Evolutionary conservation across 2,797 vertebrate species (phyloP), one percentile per base, ranked within the genome.

Genomic region (Paratrypauchen microcephalus): DNA sequence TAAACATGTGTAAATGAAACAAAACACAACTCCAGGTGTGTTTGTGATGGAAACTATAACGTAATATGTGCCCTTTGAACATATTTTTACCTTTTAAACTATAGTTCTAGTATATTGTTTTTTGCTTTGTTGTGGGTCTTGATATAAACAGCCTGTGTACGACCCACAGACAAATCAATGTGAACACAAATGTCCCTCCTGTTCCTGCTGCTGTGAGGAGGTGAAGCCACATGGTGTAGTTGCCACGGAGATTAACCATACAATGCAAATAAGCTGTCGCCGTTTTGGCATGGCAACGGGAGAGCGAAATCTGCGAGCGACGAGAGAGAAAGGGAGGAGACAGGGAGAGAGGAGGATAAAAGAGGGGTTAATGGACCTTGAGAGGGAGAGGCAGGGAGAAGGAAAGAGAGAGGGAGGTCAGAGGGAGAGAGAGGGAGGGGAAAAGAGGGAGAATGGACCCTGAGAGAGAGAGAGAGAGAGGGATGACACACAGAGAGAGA

Each of bases 231-330:
- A 50, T 41, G 72, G 73, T 74, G 82, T 72, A 76, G 84, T 85
- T 78, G 84, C 83, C 70, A 45, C 80, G 63, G 81, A 79, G 77
- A 83, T 81, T 65, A 78, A 69, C 78, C 21, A 80, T 64, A 16
- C 83, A 69, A 89, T 86, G 88, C 85, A 90, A 89, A 89, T 91
- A 80, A 30, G 83, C 82, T 79, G 65, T 73, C 70, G 60, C 81
- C 56, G 2, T 4, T 28, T 58, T 30, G 26, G 81, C 78, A 89
- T 18, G 26, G 81, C 78, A 89, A 83, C 77, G 69, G 80, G 18
- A 19, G 18, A 3, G 18, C 16, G 6, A 19, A 9, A 24, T 11
- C 23, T 21, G 52, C 12, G 52, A 55, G 21, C 0, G 21, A n/a
- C 8, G 52, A 23, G 19, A 11, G 6, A 23, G 52, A 24, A 2